Base-by-base conservation (phyloP, 2,888 invertebrate species). In the Parasteatoda lunata region DNA sequence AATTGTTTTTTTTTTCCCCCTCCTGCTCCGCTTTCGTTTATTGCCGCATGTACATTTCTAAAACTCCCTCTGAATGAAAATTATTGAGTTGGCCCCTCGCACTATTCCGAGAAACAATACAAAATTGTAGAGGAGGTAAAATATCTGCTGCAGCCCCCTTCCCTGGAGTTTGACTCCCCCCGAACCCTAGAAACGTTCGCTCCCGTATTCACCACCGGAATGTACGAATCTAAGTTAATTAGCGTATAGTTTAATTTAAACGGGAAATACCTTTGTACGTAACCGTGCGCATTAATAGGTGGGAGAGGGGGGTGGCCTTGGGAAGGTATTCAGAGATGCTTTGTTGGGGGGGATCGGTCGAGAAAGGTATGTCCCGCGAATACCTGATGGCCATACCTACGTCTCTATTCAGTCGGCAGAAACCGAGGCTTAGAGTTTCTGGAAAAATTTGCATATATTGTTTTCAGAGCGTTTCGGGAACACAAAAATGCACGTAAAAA, bases 181-280 rank as follows among this genome's bases (percentile, higher is more conserved):
- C 52, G 65, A n/a, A 45, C 75, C 77, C 68, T 54, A 71, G 77
- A 77, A 83, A 83, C 77, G 83, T 72, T 77, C 77, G 45, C 66
- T 54, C 30, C 30, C 30, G 30, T 30, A 30, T 30, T 30, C 30
- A 30, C 30, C 30, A 64, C 59, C 65, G 85, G 85, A 86, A 86
- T 86, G 85, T 66, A 30, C 80, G 85, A 86, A 80, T 86, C 85
- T 47, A 66, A 86, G 85, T 86, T 86, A 86, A 86, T 86, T 86
- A 86, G 85, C 49, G 68, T 49, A 84, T 71, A 77, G 80, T 86
- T 86, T 86, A 86, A 86, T 86, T 86, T 86, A 86, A 86, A 86
- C 85, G 76, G 30, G 65, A 75, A 80, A 68, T 68, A 48, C 68
- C 66, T 49, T 65, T 66, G 66, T 68, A 48, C 51, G 68, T 78